Base-by-base conservation (phyloP, 1,140 invertebrate species). In the Periplaneta americana region DNA sequence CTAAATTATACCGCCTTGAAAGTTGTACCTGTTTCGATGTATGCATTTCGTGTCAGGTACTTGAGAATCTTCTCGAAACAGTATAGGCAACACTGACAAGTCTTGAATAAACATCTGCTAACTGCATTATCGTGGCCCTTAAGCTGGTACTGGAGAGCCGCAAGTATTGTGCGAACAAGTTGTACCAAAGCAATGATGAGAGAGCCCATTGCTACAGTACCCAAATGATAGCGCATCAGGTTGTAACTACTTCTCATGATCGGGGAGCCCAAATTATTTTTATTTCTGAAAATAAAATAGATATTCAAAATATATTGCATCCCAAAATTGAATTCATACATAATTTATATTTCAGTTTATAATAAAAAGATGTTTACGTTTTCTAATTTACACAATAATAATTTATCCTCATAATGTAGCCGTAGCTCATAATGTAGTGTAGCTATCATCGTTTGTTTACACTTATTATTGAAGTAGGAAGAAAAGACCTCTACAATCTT, bases 191-290 rank as follows among this genome's bases (percentile, higher is more conserved):
- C 92, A 77, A 96, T 93, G 75, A 96, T 86, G 35, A 96, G 87
- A 1, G 95, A 93, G 0, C 95, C 95, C 80, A 96, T 90, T 18
- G 94, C 94, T 0, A 95, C 90, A 4, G 95, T 94, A 35, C 95
- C 95, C 36, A 96, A 86, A 88, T 97, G 95, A 85, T 92, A 95
- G 22, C 90, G 87, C 11, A 94, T 85, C 34, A 95, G 87, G 81
- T 91, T 91, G 17, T 87, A 85, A 17, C 92, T 90, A 75, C 92
- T 91, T 10, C 85, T 89, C 5, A 87, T 82, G 36, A 95, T 91
- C 0, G 94, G 92, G 78, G 89, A 88, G 0, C 88, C 88, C 18
- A 96, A 83, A 9, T 88, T 84, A 10, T 86, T 88, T 86, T 95
- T 96, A 81, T 95, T 90, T 84, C 94, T 95, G 86, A 74, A 87